These are phyloP conservation scores for Bucorvus abyssinicus DNA, from an alignment of 2,797 vertebrate species.

Conservation along the genomic window DNA sequence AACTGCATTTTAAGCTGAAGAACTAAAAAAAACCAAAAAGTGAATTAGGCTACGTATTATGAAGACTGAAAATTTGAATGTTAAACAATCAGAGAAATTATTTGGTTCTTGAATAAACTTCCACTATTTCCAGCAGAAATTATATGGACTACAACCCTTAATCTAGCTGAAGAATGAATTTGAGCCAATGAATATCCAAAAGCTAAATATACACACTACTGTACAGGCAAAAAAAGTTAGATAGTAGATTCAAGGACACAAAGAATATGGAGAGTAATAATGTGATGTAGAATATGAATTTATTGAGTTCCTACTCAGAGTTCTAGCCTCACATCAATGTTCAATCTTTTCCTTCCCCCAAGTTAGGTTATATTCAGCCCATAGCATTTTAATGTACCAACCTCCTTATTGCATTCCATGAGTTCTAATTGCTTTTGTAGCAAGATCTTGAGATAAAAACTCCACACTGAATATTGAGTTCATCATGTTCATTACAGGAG, in stretches of 20 bases:
- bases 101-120: neutral
- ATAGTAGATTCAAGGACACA: neutral
- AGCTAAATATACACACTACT: neutral
- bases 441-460: slow-evolving; percentile 48
- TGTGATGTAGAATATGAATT: neutral
- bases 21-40: neutral
- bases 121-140: neutral
- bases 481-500: slow-evolving; percentile 70
- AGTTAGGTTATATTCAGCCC: neutral
- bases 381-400: slow-evolving; percentile 21
- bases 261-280: neutral
- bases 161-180: neutral
- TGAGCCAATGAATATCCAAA: neutral
- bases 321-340: neutral
- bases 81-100: neutral
- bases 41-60: neutral
- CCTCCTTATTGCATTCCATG: neutral
- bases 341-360: slow-evolving; percentile 15
- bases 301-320: neutral
- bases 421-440: slow-evolving; percentile 36
- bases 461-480: slow-evolving; percentile 58
- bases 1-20: neutral
- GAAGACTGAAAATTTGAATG: neutral
- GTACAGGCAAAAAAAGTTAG: neutral
- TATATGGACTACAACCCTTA: neutral